Conservation (phyloP, 2,113 vertebrate species). For the Gnathonemus longibarbis region DNA sequence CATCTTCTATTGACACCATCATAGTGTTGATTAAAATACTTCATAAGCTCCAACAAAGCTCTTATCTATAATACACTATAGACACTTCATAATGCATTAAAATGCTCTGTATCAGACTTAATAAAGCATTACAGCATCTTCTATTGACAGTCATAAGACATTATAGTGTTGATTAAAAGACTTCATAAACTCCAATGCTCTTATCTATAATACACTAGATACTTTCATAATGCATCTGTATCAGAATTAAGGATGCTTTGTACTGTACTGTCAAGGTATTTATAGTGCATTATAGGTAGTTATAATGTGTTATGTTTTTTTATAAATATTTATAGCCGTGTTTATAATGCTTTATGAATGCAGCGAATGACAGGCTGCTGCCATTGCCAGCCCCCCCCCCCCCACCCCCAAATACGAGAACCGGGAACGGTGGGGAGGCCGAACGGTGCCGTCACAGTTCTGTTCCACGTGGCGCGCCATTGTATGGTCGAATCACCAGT, state of each 20-base stretch:
- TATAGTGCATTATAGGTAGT: background rate
- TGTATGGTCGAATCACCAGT: slow-evolving; percentile 19
- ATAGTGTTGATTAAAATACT: background rate
- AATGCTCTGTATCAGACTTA: too few species aligned
- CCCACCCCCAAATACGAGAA: slow-evolving; percentile 56
- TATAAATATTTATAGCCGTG: background rate
- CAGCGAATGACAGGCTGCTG: slow-evolving; percentile 34
- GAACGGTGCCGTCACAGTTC: slow-evolving; percentile 40
- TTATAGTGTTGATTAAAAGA: too few species aligned
- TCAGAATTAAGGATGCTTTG: background rate
- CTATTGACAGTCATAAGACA: too few species aligned
- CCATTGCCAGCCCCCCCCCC: slow-evolving; percentile 54
- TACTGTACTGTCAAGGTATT: background rate
- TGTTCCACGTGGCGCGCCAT: slow-evolving; percentile 45
- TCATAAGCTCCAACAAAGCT: background rate
- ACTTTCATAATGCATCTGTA: background rate
- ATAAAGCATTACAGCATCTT: too few species aligned
- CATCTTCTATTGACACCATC: background rate
- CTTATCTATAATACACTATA: background rate
- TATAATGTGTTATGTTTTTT: too few species aligned
- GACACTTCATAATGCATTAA: background rate
- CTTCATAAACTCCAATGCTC: too few species aligned
- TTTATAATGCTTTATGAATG: background rate
- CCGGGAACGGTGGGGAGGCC: slow-evolving; percentile 49
- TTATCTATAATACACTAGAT: background rate